Percentiles rank a stretch among this genome's conserved stretches.
Conservation (phyloP, 2,797 vertebrate genomes). For the Clarias platycephalus region DNA sequence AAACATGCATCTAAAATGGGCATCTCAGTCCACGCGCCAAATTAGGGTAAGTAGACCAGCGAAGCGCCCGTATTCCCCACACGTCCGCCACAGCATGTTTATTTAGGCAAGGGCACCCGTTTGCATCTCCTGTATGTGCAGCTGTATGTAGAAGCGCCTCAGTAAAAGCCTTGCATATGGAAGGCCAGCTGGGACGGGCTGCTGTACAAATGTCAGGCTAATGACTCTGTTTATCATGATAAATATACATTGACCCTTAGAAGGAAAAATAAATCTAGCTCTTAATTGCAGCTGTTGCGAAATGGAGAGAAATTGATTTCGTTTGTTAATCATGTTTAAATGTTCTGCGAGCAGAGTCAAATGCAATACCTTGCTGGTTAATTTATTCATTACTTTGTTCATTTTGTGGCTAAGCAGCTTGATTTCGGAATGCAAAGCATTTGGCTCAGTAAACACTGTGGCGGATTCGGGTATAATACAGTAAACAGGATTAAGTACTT, state of each 20-base stretch:
- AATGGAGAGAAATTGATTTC: neutral
- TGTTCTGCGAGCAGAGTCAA: neutral
- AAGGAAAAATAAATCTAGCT: conserved; percentile 1
- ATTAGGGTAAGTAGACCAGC: conserved; percentile 79
- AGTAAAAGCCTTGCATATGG: conserved; percentile 56
- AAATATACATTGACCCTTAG: conserved; percentile 52
- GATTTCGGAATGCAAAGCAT: conserved; percentile 36
- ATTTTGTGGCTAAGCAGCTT: conserved; percentile 3
- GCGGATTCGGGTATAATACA: conserved; percentile 43
- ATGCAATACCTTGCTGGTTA: neutral
- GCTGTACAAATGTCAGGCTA: conserved; percentile 54
- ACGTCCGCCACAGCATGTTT: conserved; percentile 60
- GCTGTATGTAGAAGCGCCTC: conserved; percentile 33
- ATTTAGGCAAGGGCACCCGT: conserved; percentile 59
- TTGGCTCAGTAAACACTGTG: conserved; percentile 61
- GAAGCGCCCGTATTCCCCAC: conserved; percentile 55
- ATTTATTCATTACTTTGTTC: conserved; percentile 18
- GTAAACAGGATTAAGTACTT: conserved; percentile 42
- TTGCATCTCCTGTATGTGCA: conserved; percentile 54
- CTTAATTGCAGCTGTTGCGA: conserved; percentile 19
- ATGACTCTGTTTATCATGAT: conserved; percentile 63
- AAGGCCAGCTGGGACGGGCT: conserved; percentile 57
- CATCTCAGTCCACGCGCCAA: conserved; percentile 81
- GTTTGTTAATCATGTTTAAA: conserved; percentile 14
- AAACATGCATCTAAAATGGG: conserved; percentile 73